Conservation (phyloP, 1,140 invertebrate species). For the Euwallacea fornicatus region DNA sequence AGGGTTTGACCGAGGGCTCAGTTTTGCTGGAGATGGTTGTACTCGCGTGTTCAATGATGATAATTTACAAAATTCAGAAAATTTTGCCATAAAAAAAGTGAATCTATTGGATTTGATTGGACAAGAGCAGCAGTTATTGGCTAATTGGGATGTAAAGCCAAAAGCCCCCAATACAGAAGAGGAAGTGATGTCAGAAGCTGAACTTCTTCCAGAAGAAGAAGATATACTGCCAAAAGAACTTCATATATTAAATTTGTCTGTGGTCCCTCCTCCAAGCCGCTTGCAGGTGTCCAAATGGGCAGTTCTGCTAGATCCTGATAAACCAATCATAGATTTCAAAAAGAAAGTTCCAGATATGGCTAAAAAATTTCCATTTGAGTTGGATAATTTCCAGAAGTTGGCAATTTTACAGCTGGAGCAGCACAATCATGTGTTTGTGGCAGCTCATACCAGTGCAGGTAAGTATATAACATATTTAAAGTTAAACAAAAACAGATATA, state of each 20-base stretch:
- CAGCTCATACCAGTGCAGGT: conserved; percentile 98
- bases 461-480: not conserved
- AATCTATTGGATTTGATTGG: conserved; percentile 50
- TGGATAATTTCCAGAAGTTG: conserved; percentile 96
- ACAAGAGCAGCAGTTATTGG: conserved; percentile 45
- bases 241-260: conserved; percentile 41
- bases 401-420: conserved; percentile 94
- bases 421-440: conserved; percentile 94
- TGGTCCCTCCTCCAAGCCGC: conserved; percentile 26
- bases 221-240: conserved; percentile 46
- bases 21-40: conserved; percentile 58
- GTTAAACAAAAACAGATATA: conserved; percentile 1
- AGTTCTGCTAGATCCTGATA: conserved; percentile 77
- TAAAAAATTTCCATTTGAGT: conserved; percentile 86
- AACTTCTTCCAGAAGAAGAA: conserved; percentile 45
- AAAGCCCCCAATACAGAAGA: conserved; percentile 5
- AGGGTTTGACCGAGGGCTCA: conserved; percentile 63
- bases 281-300: conserved; percentile 73
- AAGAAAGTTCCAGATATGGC: conserved; percentile 84
- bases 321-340: conserved; percentile 80
- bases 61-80: not conserved
- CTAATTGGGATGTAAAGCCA: conserved; percentile 23
- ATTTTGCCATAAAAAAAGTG: conserved; percentile 29
- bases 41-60: conserved; percentile 43
- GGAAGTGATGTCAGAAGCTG: conserved; percentile 9